Percentiles rank a stretch among this genome's conserved stretches.
Evolutionary conservation across 2,797 vertebrate species (phyloP).

Genomic region (Picus viridis): DNA sequence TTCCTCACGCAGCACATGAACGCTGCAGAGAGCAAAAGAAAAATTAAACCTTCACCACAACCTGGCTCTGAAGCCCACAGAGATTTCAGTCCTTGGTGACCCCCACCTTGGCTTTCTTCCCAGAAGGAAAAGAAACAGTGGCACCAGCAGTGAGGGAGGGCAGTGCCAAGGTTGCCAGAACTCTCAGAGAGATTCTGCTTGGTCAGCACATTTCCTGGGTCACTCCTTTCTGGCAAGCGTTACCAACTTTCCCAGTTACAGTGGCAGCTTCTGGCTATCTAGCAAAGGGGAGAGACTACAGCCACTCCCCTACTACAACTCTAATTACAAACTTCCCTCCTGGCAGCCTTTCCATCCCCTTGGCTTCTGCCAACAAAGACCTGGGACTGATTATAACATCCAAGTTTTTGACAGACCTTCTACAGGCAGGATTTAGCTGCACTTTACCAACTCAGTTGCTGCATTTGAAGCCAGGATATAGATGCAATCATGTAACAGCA

Average conservation of each 20-base stretch:
- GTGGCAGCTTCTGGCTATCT: neutral
- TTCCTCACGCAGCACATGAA: neutral
- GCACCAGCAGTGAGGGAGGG: neutral
- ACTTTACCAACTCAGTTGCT: neutral
- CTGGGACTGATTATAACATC: neutral
- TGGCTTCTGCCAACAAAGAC: neutral
- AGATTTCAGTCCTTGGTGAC: neutral
- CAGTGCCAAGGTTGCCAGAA: rapidly evolving
- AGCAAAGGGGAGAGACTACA: neutral
- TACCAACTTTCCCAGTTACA: neutral
- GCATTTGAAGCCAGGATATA: neutral
- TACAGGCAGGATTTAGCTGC: neutral
- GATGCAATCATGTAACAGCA: neutral
- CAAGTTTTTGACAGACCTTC: neutral
- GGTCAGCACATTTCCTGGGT: neutral
- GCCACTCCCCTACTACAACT: neutral
- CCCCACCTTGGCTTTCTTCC: neutral
- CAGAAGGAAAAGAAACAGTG: neutral
- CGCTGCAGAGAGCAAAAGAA: neutral
- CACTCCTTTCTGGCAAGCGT: neutral
- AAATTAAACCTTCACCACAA: neutral
- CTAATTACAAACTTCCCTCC: neutral
- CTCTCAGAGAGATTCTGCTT: neutral
- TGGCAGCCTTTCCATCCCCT: neutral
- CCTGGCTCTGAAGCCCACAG: neutral